phyloP scores from a whole-genome alignment of 2,113 vertebrate species.

The Labeo rohita region DNA sequence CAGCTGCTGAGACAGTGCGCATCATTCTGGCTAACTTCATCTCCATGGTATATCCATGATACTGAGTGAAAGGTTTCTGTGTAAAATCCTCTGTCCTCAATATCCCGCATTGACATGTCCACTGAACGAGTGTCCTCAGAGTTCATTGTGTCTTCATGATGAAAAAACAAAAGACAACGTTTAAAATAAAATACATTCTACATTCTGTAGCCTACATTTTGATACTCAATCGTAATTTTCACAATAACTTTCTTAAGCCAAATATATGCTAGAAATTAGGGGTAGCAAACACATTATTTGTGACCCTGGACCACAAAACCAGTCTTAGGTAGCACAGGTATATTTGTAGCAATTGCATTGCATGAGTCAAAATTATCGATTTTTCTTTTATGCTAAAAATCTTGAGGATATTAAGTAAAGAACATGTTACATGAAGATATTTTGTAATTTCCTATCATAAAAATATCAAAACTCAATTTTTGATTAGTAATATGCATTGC shows the following conservation, averaged over 20 bases:
- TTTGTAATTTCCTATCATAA: too few relatives aligned
- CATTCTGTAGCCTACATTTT: neutral
- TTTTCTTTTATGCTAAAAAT: too few relatives aligned
- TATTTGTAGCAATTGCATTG: too few relatives aligned
- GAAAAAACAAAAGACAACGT: neutral
- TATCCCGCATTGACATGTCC: slow-evolving; percentile 75
- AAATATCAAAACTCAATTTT: too few relatives aligned
- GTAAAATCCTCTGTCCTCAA: slow-evolving; percentile 87
- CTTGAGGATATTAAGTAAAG: too few relatives aligned
- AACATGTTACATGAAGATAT: too few relatives aligned
- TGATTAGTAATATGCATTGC: too few relatives aligned
- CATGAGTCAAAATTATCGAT: too few relatives aligned
- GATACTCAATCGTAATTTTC: neutral
- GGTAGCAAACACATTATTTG: neutral
- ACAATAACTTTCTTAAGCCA: neutral
- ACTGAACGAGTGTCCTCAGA: slow-evolving; percentile 83
- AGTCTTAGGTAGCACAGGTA: too few relatives aligned
- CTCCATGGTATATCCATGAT: slow-evolving; percentile 88
- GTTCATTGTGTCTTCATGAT: slow-evolving; percentile 67
- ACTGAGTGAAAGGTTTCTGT: slow-evolving; percentile 89
- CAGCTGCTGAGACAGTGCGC: slow-evolving; percentile 78
- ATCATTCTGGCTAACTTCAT: slow-evolving; percentile 73
- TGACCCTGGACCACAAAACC: too few relatives aligned
- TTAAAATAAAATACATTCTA: neutral
- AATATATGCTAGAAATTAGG: neutral